phyloP scores from a whole-genome alignment of 2,113 vertebrate species.

The Psilopsiagon aurifrons region DNA sequence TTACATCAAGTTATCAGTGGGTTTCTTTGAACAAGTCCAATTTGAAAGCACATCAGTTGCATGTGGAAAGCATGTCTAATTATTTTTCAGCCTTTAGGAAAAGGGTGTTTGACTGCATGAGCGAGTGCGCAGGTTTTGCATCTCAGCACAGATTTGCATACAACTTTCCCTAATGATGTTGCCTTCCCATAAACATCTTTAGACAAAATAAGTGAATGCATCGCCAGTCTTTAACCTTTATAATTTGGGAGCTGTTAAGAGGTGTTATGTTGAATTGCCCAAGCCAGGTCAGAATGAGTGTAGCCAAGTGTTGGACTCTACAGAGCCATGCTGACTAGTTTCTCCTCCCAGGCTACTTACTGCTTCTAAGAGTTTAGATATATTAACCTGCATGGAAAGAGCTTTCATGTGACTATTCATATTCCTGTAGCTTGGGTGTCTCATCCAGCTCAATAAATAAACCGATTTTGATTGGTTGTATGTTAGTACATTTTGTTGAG shows the following conservation, averaged over 20 bases:
- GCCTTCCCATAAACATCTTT: neutral
- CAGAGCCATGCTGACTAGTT: neutral
- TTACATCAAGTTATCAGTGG: neutral
- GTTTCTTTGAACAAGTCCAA: neutral
- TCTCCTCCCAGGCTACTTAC: neutral
- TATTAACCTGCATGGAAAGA: neutral
- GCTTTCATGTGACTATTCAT: neutral
- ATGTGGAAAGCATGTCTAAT: neutral
- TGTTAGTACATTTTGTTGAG: neutral
- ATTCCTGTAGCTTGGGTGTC: neutral
- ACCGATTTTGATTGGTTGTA: neutral
- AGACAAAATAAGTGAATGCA: neutral
- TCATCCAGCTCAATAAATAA: neutral
- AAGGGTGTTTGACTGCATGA: neutral
- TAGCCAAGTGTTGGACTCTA: accelerated
- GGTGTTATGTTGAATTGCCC: neutral
- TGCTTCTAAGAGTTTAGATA: neutral
- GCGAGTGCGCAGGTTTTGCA: neutral
- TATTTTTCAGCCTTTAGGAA: neutral
- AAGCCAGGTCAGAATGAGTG: neutral
- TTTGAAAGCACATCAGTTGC: neutral
- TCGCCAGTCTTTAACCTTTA: neutral
- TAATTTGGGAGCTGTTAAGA: neutral
- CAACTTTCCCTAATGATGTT: neutral
- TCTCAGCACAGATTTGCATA: neutral